A percentile compares a stretch with the other conserved stretches of the same genome.
Evolutionary conservation across 2,888 invertebrate species (phyloP).

Genomic region (Meandrusa payeni): DNA sequence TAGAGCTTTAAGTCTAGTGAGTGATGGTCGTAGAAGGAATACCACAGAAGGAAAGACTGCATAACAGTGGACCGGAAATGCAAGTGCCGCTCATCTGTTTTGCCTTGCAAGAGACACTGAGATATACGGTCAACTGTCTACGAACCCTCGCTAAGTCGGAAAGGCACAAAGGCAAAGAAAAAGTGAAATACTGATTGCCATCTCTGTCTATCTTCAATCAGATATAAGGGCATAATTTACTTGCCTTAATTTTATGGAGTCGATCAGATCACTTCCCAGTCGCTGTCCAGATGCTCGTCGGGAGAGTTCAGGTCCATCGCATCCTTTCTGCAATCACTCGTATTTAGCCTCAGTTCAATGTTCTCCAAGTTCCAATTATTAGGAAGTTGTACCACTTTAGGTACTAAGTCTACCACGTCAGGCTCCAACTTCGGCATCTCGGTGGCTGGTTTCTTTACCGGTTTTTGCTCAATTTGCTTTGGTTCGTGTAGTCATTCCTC

Average conservation of each 20-base stretch:
- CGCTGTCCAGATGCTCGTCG: conserved; percentile 63
- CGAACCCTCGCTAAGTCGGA: too few species aligned
- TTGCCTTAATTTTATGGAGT: conserved; percentile 15
- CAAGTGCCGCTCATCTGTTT: too few species aligned
- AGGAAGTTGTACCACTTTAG: conserved; percentile 76
- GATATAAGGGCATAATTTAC: too few species aligned
- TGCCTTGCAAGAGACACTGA: too few species aligned
- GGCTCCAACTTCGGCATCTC: conserved; percentile 27
- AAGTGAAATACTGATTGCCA: too few species aligned
- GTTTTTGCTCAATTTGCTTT: background rate
- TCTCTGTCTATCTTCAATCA: too few species aligned
- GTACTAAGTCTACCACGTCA: conserved; percentile 53
- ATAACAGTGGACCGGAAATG: too few species aligned
- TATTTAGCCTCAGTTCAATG: conserved; percentile 62
- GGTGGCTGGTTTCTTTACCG: conserved; percentile 16
- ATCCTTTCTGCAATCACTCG: conserved; percentile 50
- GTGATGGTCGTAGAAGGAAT: too few species aligned
- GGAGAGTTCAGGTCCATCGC: conserved; percentile 49
- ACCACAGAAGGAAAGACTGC: too few species aligned
- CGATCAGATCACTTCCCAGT: conserved; percentile 72
- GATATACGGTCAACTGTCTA: too few species aligned
- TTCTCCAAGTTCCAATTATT: conserved; percentile 81
- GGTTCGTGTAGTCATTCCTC: conserved; percentile 16
- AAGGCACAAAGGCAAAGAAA: too few species aligned
- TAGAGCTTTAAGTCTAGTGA: too few species aligned